Conservation (phyloP, 1,140 invertebrate genomes). For the Ganaspis sp. region DNA sequence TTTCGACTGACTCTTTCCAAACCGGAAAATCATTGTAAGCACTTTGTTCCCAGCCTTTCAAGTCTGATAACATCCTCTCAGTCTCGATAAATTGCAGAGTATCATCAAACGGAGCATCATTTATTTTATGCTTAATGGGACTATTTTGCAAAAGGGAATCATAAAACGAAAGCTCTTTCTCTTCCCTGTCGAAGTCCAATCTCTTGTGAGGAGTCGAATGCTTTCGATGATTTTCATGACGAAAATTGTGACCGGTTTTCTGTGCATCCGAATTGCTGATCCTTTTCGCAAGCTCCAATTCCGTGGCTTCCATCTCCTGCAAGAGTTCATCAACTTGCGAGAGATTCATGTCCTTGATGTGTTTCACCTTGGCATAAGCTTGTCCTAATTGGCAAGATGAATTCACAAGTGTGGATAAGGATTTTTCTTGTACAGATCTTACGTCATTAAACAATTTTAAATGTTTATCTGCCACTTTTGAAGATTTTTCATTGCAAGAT, state of each 20-base stretch:
- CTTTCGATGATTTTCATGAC: background rate
- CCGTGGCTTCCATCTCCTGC: constrained; percentile 72
- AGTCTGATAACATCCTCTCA: constrained; percentile 62
- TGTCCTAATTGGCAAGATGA: constrained; percentile 53
- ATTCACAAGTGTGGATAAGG: constrained; percentile 52
- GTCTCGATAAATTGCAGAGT: constrained; percentile 58
- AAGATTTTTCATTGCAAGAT: too few relatives aligned
- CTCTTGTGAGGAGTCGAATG: constrained; percentile 3
- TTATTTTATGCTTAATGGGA: constrained; percentile 39
- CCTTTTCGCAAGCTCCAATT: constrained; percentile 61
- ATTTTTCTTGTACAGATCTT: too few relatives aligned
- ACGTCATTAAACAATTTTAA: too few relatives aligned
- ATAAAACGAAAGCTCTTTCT: background rate
- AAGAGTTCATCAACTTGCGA: constrained; percentile 71
- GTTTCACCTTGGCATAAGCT: constrained; percentile 41
- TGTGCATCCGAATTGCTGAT: constrained; percentile 35
- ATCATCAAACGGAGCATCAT: constrained; percentile 58
- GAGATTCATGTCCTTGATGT: constrained; percentile 69
- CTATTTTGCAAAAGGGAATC: constrained; percentile 34
- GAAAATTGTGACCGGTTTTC: constrained; percentile 3
- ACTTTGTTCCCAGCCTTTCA: constrained; percentile 59
- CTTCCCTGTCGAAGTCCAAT: background rate
- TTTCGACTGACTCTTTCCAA: too few relatives aligned
- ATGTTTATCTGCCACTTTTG: too few relatives aligned
- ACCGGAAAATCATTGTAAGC: background rate